Percentiles rank a stretch among this genome's conserved stretches.
These are phyloP conservation scores for Eucidaris tribuloides DNA, from an alignment of 35 echinoderm and acorn worm species.

Conservation along the genomic window DNA sequence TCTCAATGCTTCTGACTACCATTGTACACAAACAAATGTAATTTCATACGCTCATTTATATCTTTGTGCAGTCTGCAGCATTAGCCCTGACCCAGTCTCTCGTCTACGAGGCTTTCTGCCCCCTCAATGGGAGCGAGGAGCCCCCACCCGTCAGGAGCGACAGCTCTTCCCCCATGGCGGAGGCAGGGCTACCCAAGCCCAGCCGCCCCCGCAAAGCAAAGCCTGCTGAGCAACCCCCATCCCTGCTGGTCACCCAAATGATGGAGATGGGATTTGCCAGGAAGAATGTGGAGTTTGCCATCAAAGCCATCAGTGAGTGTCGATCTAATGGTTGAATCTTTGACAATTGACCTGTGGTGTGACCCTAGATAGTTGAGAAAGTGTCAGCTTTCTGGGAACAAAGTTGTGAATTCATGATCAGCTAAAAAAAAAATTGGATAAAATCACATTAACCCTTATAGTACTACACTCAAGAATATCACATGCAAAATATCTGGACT, in stretches of 20 bases:
- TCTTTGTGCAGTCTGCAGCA: constrained; percentile 74
- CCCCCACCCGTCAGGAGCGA: constrained; percentile 22
- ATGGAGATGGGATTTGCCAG: constrained; percentile 98
- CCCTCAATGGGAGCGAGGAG: constrained; percentile 9
- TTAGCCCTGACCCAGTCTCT: constrained; percentile 82
- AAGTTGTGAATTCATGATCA: no score
- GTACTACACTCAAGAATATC: no score
- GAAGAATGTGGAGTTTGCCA: constrained; percentile 90
- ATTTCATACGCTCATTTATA: not conserved
- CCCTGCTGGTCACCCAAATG: constrained; percentile 78
- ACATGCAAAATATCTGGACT: no score
- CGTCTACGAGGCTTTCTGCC: constrained; percentile 51
- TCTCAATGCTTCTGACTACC: not conserved
- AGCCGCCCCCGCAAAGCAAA: constrained; percentile 32
- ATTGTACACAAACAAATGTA: not conserved
- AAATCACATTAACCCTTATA: no score
- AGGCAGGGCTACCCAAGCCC: not conserved
- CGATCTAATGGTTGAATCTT: no score
- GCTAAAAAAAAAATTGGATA: no score
- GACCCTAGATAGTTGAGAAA: no score
- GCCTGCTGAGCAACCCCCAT: constrained; percentile 55
- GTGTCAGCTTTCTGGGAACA: no score
- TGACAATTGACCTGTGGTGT: no score
- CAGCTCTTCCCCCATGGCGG: constrained; percentile 15
- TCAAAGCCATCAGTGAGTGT: constrained; percentile 86